Percentiles rank a stretch among this genome's conserved stretches.
phyloP scores from a whole-genome alignment of 2,113 vertebrate species.

The rat (Rattus norvegicus) region DNA sequence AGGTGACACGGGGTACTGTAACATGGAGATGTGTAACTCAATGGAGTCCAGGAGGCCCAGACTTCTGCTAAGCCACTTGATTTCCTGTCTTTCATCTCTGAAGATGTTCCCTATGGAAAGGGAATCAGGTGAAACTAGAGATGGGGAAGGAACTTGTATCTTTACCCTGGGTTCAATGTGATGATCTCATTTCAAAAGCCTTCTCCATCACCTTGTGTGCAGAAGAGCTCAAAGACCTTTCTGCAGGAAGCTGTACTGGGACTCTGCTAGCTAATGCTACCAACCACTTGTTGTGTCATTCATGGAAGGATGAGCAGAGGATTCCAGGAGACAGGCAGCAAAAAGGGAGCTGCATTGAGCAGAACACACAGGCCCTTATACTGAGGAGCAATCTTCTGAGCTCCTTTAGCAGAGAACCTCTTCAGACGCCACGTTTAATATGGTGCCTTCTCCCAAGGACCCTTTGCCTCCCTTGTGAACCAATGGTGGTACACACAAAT shows the following conservation, averaged over 20 bases:
- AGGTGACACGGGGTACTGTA: background rate
- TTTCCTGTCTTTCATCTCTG: background rate
- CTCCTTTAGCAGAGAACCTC: too few relatives aligned
- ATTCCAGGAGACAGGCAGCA: background rate
- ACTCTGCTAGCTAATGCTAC: background rate
- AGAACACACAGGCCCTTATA: background rate
- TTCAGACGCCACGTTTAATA: background rate
- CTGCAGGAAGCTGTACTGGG: background rate
- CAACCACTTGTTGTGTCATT: background rate
- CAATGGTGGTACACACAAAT: rapidly evolving
- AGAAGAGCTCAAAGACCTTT: background rate
- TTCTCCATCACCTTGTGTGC: rapidly evolving
- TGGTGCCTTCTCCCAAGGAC: background rate
- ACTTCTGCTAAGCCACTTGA: background rate
- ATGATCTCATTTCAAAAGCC: background rate
- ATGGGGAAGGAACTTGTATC: too few relatives aligned
- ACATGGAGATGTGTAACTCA: background rate
- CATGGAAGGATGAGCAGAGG: background rate
- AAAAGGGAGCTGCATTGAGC: background rate
- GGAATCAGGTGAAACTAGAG: background rate
- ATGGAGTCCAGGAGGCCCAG: too few relatives aligned
- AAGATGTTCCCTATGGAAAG: background rate
- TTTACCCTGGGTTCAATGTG: rapidly evolving
- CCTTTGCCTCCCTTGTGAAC: rapidly evolving
- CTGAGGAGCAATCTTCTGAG: background rate